phyloP scores from a whole-genome alignment of 2,888 invertebrate species.

The Synanthedon myopaeformis region DNA sequence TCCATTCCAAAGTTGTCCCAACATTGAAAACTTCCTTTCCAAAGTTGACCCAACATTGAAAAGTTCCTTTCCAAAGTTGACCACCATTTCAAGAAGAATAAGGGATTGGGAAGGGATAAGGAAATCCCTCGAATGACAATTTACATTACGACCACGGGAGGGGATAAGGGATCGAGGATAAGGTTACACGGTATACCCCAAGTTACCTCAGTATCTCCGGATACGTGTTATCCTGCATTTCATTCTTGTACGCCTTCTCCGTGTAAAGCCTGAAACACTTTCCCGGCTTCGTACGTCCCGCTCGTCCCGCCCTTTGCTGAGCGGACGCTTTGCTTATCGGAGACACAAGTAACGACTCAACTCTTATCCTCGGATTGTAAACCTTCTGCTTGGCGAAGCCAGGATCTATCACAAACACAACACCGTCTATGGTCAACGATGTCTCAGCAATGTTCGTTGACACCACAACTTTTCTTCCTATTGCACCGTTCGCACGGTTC shows the following conservation, averaged over 20 bases:
- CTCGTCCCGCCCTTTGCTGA: slow-evolving; percentile 97
- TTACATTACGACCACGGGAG: too few relatives aligned
- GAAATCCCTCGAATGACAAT: too few relatives aligned
- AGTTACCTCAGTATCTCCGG: slow-evolving; percentile 84
- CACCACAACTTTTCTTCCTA: slow-evolving; percentile 93
- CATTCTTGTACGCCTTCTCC: slow-evolving; percentile 91
- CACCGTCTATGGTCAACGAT: slow-evolving; percentile 98
- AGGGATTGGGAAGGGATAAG: too few relatives aligned
- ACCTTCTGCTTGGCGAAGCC: slow-evolving; percentile 99
- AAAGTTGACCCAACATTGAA: too few relatives aligned
- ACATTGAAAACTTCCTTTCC: too few relatives aligned
- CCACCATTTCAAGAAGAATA: too few relatives aligned
- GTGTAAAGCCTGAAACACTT: slow-evolving; percentile 98
- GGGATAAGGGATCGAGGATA: too few relatives aligned
- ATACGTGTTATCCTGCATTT: slow-evolving; percentile 99
- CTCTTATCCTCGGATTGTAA: slow-evolving; percentile 87
- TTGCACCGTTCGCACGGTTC: slow-evolving; percentile 86
- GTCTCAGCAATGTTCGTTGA: slow-evolving; percentile 99
- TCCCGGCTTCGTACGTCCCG: slow-evolving; percentile 97
- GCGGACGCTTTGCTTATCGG: slow-evolving; percentile 99
- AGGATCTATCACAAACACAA: slow-evolving; percentile 99
- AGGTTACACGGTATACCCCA: background rate
- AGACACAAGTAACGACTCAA: slow-evolving; percentile 97
- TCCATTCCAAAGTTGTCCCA: too few relatives aligned
- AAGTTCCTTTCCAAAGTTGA: too few relatives aligned